Base-by-base conservation (phyloP, 2,888 invertebrate genomes). In the Nowickia ferox region DNA sequence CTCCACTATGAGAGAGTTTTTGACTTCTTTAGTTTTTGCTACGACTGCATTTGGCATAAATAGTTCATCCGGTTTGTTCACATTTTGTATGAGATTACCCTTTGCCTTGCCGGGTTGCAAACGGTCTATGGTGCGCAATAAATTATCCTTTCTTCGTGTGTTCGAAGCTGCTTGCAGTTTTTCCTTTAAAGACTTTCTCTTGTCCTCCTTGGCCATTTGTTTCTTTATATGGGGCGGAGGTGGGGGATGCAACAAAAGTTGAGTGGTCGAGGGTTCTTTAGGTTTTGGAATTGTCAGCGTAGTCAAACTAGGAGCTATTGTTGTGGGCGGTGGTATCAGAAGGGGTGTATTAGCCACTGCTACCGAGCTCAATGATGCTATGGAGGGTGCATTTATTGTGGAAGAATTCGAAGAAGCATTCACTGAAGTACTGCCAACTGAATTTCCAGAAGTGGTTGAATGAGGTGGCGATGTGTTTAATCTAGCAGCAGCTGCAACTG, bases 21-120 rank as follows among this genome's bases (percentile, higher is more conserved):
- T 94, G 3, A 94, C 89, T 87, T 95, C 95, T 87, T 95, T 95
- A 13, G 93, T 90, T 93, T 95, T 96, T 44, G 87, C 84, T 19
- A 87, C 87, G 69, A 93, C 94, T 0, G 90, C 88, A 11, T 87
- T 87, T 42, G 88, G 65, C 3, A 95, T 94, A 59, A 94, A 92
- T 0, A 93, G 89, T 90, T 96, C 96, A 88, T 96, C 96, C 0
- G 93, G 90, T 89, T 94, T 95, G 88, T 93, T 94, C 38, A 95
- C 94, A 90, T 96, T 97, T 53, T 96, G 95, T 40, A 97, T 93
- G 22, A 97, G 93, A 93, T 97, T 97, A 0, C 97, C 97, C 93
- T 97, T 97, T 90, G 97, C 96, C 92, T 97, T 97, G 0, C 97
- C 97, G 0, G 97, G 97, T 89, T 97, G 97, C 71, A 97, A 93